Percentiles rank a stretch among this genome's conserved stretches.
These are phyloP conservation scores for Busseola fusca DNA, from an alignment of 2,888 invertebrate species.

Conservation along the genomic window DNA sequence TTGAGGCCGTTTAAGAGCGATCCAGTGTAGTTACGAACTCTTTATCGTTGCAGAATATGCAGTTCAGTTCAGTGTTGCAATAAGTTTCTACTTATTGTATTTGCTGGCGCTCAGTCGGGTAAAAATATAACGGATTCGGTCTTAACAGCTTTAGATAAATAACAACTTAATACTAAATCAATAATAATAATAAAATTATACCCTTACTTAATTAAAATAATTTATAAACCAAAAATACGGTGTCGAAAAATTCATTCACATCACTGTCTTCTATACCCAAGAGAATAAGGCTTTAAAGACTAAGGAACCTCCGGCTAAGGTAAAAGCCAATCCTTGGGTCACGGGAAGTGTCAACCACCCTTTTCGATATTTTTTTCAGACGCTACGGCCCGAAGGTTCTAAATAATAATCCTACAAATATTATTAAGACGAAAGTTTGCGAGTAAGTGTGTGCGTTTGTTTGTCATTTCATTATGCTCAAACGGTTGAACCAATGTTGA, in stretches of 20 bases:
- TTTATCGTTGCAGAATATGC: constrained; percentile 30
- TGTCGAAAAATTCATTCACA: not conserved
- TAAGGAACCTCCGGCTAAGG: not conserved
- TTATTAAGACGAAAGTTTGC: too few species aligned
- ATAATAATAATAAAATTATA: too few species aligned
- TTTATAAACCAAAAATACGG: too few species aligned
- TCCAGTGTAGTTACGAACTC: constrained; percentile 48
- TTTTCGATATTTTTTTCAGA: not conserved
- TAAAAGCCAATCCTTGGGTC: not conserved
- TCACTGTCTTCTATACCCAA: not conserved
- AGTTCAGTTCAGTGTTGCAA: constrained; percentile 31
- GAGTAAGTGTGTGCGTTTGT: too few species aligned
- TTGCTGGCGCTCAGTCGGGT: not conserved
- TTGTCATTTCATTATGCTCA: too few species aligned
- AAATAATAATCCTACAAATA: too few species aligned
- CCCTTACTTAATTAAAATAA: too few species aligned
- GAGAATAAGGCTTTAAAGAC: not conserved
- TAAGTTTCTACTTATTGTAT: not conserved
- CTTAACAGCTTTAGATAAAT: not conserved
- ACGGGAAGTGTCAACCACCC: not conserved
- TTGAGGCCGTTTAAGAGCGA: constrained; percentile 27
- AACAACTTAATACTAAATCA: too few species aligned
- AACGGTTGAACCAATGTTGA: too few species aligned
- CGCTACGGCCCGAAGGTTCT: not conserved
- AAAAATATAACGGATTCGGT: not conserved